These are phyloP conservation scores for Halcyon smyrnensis DNA, from an alignment of 2,797 vertebrate species.

Conservation along the genomic window DNA sequence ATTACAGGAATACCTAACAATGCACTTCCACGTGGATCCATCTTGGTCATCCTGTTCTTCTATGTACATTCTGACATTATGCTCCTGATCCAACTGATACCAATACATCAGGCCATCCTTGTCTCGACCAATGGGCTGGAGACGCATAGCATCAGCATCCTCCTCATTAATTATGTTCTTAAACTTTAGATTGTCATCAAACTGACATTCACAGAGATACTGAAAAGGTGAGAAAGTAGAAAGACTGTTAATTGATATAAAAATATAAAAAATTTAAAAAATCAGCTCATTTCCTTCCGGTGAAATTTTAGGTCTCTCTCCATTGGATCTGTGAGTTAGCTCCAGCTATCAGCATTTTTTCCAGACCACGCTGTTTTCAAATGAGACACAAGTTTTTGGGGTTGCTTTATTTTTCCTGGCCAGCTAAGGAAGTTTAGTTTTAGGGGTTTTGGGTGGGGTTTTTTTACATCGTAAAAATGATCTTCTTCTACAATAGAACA, in stretches of 20 bases:
- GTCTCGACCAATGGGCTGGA: conserved; percentile 94
- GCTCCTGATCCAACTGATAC: conserved; percentile 96
- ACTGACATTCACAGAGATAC: conserved; percentile 99
- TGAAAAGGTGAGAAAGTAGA: conserved; percentile 60
- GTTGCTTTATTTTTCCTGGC: not conserved
- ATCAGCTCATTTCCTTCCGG: not conserved
- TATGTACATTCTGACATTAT: conserved; percentile 94
- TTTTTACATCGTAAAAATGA: not conserved
- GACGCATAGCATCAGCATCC: conserved; percentile 93
- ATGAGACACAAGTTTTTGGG: not conserved
- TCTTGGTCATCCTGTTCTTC: conserved; percentile 98
- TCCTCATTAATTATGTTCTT: conserved; percentile 95
- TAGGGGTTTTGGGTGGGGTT: not conserved
- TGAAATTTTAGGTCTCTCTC: not conserved
- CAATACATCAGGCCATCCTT: conserved; percentile 94
- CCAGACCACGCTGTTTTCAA: not conserved
- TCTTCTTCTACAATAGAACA: not conserved
- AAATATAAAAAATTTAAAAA: not conserved
- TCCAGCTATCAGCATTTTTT: fast-evolving
- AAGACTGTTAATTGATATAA: not conserved
- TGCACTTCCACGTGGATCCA: conserved; percentile 95
- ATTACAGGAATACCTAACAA: conserved; percentile 86
- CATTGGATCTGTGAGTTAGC: not conserved
- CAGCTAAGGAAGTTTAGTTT: not conserved
- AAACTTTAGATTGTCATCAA: conserved; percentile 98